Percentiles rank a stretch among this genome's conserved stretches.
phyloP scores from a whole-genome alignment of 2,797 vertebrate genomes.

The Sphenopsis melanotis region DNA sequence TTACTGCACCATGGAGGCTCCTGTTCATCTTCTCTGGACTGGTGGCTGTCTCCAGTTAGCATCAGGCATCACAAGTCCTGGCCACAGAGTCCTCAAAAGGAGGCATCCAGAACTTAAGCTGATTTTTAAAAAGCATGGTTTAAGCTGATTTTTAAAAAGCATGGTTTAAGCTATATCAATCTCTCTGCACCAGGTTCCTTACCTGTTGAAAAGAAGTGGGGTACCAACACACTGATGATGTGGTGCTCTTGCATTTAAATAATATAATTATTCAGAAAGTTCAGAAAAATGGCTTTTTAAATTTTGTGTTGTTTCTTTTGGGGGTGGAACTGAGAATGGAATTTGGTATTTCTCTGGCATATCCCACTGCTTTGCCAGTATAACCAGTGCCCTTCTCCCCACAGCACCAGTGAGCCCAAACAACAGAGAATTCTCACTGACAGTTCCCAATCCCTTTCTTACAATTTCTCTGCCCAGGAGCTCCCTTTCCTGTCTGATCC shows the following conservation, averaged over 20 bases:
- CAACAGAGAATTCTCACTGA: background rate
- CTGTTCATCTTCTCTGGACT: background rate
- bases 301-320: background rate
- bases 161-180: background rate
- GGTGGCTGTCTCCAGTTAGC: rapidly evolving
- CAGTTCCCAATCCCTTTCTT: background rate
- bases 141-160: background rate
- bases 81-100: background rate
- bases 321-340: background rate
- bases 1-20: background rate
- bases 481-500: background rate
- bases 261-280: background rate
- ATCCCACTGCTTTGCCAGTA: background rate
- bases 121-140: background rate
- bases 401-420: background rate
- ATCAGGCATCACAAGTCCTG: background rate
- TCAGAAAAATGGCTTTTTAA: background rate
- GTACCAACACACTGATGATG: background rate
- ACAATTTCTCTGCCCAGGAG: background rate
- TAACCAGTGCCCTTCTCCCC: background rate
- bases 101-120: background rate
- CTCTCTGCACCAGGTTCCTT: background rate
- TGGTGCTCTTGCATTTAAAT: background rate
- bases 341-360: background rate
- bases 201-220: background rate